phyloP scores from a whole-genome alignment of 2,888 invertebrate genomes.

The Agapostemon virescens region DNA sequence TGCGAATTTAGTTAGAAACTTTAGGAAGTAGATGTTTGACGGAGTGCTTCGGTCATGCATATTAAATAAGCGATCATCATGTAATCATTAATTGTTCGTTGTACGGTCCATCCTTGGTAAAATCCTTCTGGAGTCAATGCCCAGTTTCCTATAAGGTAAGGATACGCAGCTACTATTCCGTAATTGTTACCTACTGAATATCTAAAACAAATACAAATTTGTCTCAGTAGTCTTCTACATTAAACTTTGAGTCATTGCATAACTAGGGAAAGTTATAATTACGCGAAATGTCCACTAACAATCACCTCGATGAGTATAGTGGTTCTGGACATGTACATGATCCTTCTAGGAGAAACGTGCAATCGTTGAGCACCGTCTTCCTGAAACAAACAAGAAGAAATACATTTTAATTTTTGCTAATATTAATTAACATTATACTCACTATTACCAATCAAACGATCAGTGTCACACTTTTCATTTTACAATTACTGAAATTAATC shows the following conservation, averaged over 20 bases:
- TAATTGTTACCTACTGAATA: conserved; percentile 59
- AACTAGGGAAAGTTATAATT: conserved; percentile 8
- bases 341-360: too few relatives aligned
- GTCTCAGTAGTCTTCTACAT: not conserved
- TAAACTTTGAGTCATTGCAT: not conserved
- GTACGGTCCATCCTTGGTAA: conserved; percentile 66
- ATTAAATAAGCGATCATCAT: conserved; percentile 68
- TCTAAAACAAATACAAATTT: conserved; percentile 16
- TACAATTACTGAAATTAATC: too few relatives aligned
- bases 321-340: not conserved
- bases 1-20: not conserved
- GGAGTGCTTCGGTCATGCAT: conserved; percentile 69
- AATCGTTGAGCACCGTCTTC: not conserved
- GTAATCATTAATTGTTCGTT: conserved; percentile 69
- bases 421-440: not conserved
- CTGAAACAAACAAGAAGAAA: conserved; percentile 10
- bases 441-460: too few relatives aligned
- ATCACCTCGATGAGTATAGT: conserved; percentile 59
- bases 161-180: conserved; percentile 63
- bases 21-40: conserved; percentile 32
- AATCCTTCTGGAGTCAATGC: conserved; percentile 64
- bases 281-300: conserved; percentile 65
- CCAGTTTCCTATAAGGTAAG: conserved; percentile 63
- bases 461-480: too few relatives aligned
- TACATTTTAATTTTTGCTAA: not conserved